phyloP scores from a whole-genome alignment of 2,797 vertebrate species.

The Silurus lanzhouensis region DNA sequence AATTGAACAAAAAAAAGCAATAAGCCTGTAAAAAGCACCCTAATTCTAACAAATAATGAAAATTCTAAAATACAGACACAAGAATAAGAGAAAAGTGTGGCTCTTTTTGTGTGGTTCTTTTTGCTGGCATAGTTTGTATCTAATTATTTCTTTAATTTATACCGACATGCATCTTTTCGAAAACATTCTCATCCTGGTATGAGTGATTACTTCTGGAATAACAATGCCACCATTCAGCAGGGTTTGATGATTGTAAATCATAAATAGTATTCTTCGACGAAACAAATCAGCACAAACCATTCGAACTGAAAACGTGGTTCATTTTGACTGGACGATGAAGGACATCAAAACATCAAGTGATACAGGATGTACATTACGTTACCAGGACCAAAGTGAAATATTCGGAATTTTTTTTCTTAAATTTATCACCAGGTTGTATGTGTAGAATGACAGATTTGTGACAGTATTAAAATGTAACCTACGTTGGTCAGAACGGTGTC shows the following conservation, averaged over 20 bases:
- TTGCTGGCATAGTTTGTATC: neutral
- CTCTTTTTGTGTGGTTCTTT: neutral
- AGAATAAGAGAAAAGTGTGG: neutral
- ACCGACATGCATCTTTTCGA: neutral
- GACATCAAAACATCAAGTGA: neutral
- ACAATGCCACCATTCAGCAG: neutral
- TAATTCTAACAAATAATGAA: neutral
- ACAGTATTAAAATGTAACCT: constrained; percentile 42
- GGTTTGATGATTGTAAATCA: neutral
- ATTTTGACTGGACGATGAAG: neutral
- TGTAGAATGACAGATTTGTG: neutral
- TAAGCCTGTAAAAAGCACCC: neutral
- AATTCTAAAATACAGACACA: neutral
- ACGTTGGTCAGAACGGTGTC: constrained; percentile 88
- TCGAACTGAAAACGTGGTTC: neutral
- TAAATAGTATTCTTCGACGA: neutral
- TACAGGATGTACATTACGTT: neutral
- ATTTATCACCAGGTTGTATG: neutral
- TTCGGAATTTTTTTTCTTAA: neutral
- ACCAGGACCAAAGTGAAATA: neutral
- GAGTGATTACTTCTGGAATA: neutral
- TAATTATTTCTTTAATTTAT: neutral
- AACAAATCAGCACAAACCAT: neutral
- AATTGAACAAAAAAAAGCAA: neutral
- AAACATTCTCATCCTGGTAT: neutral